phyloP scores from a whole-genome alignment of 2,113 vertebrate species.

The Neopipo cinnamomea region DNA sequence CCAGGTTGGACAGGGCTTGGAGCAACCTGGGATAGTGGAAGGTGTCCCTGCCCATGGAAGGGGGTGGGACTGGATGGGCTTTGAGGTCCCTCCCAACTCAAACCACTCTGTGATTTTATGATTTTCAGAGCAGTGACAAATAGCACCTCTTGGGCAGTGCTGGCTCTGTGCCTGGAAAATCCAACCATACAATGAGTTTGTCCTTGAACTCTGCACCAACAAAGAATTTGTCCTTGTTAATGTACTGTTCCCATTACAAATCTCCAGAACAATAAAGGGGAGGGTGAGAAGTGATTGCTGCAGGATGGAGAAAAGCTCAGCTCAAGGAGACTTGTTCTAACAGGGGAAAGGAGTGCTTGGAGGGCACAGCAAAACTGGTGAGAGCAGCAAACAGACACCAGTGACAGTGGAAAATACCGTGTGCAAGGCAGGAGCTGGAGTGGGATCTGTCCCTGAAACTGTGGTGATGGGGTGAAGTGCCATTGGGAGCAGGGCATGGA shows the following conservation, averaged over 20 bases:
- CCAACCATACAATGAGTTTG: background rate
- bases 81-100: background rate
- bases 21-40: background rate
- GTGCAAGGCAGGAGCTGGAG: background rate
- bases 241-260: background rate
- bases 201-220: background rate
- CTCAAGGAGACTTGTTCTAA: background rate
- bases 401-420: accelerated
- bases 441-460: background rate
- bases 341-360: background rate
- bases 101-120: background rate
- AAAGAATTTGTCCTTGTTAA: background rate
- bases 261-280: background rate
- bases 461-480: background rate
- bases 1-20: background rate
- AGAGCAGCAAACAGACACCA: background rate
- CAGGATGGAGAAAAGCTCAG: background rate
- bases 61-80: background rate
- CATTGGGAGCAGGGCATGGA: accelerated
- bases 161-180: background rate
- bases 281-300: background rate
- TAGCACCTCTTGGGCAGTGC: background rate
- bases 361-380: background rate
- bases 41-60: background rate
- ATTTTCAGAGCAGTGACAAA: background rate